Evolutionary conservation across 2,888 invertebrate species (phyloP).

Genomic region (Epirrita christyi): DNA sequence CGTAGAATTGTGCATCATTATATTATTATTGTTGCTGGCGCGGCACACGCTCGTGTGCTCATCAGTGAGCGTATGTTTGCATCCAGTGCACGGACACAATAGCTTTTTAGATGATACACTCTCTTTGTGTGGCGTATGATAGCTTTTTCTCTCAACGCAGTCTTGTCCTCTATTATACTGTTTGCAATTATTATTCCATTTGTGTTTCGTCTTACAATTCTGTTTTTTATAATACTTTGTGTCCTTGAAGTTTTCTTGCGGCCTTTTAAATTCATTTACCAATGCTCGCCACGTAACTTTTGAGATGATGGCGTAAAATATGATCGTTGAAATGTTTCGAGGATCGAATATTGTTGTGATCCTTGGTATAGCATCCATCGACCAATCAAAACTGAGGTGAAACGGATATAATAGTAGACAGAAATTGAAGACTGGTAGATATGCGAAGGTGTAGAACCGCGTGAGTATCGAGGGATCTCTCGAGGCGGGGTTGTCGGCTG

Average conservation of each 20-base stretch:
- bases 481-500: conserved; percentile 98
- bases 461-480: conserved; percentile 92
- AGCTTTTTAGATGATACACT: conserved; percentile 68
- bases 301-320: conserved; percentile 88
- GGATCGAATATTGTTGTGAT: conserved; percentile 91
- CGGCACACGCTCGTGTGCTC: conserved; percentile 89
- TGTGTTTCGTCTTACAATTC: conserved; percentile 72
- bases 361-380: conserved; percentile 97
- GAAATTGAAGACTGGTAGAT: conserved; percentile 96
- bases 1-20: conserved; percentile 80
- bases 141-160: conserved; percentile 70
- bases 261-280: conserved; percentile 67
- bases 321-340: conserved; percentile 90
- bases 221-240: conserved; percentile 73
- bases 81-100: conserved; percentile 86
- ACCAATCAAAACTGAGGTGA: conserved; percentile 98
- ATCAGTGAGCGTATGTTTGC: conserved; percentile 87
- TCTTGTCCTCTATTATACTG: conserved; percentile 71
- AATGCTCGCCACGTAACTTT: conserved; percentile 73
- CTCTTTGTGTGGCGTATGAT: conserved; percentile 69
- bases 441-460: conserved; percentile 94
- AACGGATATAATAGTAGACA: conserved; percentile 94
- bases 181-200: conserved; percentile 75
- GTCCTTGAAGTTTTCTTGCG: conserved; percentile 64
- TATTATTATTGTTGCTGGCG: conserved; percentile 89